These are phyloP conservation scores for Scaptomyza cyrtandrae DNA, from an alignment of 2,888 invertebrate genomes.

Conservation along the genomic window DNA sequence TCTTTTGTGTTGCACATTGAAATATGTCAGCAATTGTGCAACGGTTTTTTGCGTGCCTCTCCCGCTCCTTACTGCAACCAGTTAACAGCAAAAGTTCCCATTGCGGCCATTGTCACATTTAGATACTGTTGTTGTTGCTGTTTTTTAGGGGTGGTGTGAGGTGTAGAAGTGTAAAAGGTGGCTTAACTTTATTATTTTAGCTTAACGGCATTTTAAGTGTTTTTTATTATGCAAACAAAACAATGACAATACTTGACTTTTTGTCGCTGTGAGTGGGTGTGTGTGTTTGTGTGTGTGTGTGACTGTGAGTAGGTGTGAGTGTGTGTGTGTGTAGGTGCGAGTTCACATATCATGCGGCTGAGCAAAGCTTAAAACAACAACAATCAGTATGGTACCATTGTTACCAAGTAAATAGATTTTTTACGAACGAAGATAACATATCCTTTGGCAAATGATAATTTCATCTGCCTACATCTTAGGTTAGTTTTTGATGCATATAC, in stretches of 20 bases:
- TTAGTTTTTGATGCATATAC: neutral
- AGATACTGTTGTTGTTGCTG: constrained; percentile 68
- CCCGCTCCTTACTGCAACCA: neutral
- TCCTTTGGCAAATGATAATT: neutral
- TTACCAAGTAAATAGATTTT: neutral
- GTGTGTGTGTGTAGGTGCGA: constrained; percentile 51
- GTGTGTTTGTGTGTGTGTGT: constrained; percentile 12
- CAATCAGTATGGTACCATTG: neutral
- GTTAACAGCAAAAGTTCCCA: constrained; percentile 14
- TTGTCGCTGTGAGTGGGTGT: constrained; percentile 1
- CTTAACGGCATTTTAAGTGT: constrained; percentile 79
- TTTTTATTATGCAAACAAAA: constrained; percentile 70
- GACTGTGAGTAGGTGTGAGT: constrained; percentile 59
- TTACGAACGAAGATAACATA: neutral
- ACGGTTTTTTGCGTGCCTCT: constrained; percentile 31
- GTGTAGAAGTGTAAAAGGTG: constrained; percentile 36
- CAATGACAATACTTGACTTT: constrained; percentile 14
- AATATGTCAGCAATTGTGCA: constrained; percentile 76
- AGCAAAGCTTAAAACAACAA: constrained; percentile 35
- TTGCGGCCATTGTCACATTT: constrained; percentile 71
- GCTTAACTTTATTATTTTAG: constrained; percentile 78
- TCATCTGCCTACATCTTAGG: neutral
- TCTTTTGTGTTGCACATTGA: constrained; percentile 76
- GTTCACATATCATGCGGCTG: constrained; percentile 66
- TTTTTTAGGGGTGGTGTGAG: too few relatives aligned